Evolutionary conservation across 1,140 invertebrate species (phyloP), one percentile per base, ranked within the genome.

Genomic region (Sarcophaga peregrina): DNA sequence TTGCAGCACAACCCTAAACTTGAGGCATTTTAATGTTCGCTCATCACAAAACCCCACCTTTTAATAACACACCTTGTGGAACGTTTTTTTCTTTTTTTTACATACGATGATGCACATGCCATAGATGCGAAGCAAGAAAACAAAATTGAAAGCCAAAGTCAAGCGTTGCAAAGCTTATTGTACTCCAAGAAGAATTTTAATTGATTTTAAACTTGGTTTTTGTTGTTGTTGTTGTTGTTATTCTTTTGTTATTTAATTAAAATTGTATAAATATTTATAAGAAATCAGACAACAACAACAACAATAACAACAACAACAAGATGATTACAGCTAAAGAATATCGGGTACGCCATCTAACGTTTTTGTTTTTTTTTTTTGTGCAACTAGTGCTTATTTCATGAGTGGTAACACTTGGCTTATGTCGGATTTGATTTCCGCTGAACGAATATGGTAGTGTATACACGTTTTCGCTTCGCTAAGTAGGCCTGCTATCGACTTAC

Each of bases 181-280:
- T 68, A 68, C 20, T 68, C 9, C n/a, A n/a, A n/a, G n/a, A 68
- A 20, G 62, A 68, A 68, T 68, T 68, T 68, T 68, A 68, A 68
- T 68, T 68, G 62, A 68, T 20, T 68, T 68, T 58, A 37, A 37
- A 37, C 25, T 20, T 20, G 20, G 58, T 17, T 68, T 20, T 68
- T 68, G 17, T 25, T 25, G 25, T 37, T 37, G 25, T 37, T 37
- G 25, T 37, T 37, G 25, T n/a, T 15, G n/a, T 58, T n/a, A 15
- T 58, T n/a, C 15, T 13, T 58, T 58, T 58, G 54, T 58, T 58
- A n/a, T 58, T 58, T 58, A 58, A 58, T 58, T 58, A 58, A 58
- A 58, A 58, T 58, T 15, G 20, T 8, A 68, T 58, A 68, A 9
- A 68, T 68, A 68, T 68, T 68, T 8, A 20, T 5, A 68, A 68